Conservation (phyloP, 2,888 invertebrate genomes). For the Fragum fragum region DNA sequence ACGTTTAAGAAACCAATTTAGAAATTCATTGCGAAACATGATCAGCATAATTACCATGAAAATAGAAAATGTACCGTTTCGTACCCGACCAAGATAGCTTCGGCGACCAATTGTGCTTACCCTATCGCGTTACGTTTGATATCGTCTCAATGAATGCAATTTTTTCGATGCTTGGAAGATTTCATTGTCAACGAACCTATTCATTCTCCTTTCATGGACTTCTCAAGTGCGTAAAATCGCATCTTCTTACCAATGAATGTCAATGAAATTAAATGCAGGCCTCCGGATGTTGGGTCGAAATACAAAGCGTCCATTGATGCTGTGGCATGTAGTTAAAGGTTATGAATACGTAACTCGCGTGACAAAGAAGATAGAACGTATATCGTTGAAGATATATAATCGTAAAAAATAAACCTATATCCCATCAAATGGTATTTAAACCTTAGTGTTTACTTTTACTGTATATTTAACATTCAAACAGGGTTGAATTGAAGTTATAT, state of each 20-base stretch:
- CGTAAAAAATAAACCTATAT: too few relatives aligned
- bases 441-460: too few relatives aligned
- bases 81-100: slow-evolving; percentile 6
- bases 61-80: slow-evolving; percentile 26
- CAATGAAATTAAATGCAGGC: slow-evolving; percentile 18
- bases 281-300: slow-evolving; percentile 3
- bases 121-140: slow-evolving; percentile 13
- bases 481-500: too few relatives aligned
- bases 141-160: slow-evolving; percentile 11
- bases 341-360: slow-evolving; percentile 23
- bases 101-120: neutral
- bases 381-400: neutral
- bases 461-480: too few relatives aligned
- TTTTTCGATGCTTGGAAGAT: neutral
- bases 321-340: neutral
- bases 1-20: neutral
- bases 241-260: slow-evolving; percentile 11
- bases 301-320: slow-evolving; percentile 18
- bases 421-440: too few relatives aligned
- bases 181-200: neutral
- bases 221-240: slow-evolving; percentile 6
- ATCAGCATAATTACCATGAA: slow-evolving; percentile 14
- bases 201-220: slow-evolving; percentile 17
- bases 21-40: slow-evolving; percentile 24
- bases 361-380: neutral